These are phyloP conservation scores for Yponomeuta evonymella DNA, from an alignment of 2,888 invertebrate species.

Conservation along the genomic window DNA sequence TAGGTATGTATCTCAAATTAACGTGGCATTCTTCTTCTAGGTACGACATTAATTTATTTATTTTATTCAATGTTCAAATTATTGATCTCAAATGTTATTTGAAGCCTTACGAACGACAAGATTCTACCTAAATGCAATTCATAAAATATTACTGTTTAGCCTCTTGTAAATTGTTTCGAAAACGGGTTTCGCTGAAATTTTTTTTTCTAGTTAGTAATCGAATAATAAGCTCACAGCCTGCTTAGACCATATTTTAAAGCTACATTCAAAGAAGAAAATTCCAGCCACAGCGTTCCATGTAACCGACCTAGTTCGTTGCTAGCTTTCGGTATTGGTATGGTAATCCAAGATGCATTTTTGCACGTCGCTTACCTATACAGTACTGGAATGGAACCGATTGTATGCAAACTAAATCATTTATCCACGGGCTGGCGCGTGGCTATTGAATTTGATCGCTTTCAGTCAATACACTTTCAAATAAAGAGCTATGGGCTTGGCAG, in stretches of 20 bases:
- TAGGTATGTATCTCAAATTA: slow-evolving; percentile 38
- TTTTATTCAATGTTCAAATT: no score
- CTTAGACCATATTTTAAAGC: no score
- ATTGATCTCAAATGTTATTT: no score
- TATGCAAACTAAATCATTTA: slow-evolving; percentile 53
- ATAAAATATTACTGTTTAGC: no score
- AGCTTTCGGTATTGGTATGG: not conserved
- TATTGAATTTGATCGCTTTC: not conserved
- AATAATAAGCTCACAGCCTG: no score
- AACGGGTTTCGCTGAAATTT: no score
- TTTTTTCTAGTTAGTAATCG: no score
- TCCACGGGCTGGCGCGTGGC: slow-evolving; percentile 24
- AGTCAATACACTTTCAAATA: not conserved
- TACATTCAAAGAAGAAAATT: no score
- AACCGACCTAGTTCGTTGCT: not conserved
- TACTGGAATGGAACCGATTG: slow-evolving; percentile 35
- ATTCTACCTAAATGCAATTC: no score
- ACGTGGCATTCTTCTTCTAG: not conserved
- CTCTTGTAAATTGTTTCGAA: no score
- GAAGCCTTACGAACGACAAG: no score
- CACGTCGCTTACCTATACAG: slow-evolving; percentile 34
- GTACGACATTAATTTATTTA: no score
- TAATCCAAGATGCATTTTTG: slow-evolving; percentile 42
- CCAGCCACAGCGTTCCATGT: not conserved
- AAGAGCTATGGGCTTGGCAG: not conserved